Evolutionary conservation across 2,888 invertebrate species (phyloP), one percentile per base, ranked within the genome.

Genomic region (Himalopsyche kuldschensis): DNA sequence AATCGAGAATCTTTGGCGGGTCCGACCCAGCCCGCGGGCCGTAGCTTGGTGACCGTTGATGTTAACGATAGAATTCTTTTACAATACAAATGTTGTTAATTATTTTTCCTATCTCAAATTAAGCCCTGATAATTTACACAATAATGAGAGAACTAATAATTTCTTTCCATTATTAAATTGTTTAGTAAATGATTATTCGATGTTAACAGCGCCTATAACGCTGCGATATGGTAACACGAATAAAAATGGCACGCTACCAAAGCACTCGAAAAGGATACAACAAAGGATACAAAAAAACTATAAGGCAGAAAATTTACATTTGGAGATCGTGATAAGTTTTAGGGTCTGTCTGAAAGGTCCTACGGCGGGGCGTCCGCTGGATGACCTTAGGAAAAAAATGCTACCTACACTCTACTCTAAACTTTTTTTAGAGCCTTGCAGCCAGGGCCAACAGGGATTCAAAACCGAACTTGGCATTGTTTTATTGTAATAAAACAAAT

Each of bases 261-360:
- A 30, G 27, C 15, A 4, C 27, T 69, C 11, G 69, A 30, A 69
- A 69, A 30, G 30, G 27, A 69, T 30, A 69, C 69, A 69, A 69
- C 27, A 69, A 27, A 69, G n/a, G 55, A 5, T 2, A 11, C 20
- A 69, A 69, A 69, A 63, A 69, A 69, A 69, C 69, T 30, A 69
- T 27, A 69, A 69, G 69, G 69, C 30, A 69, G 69, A 69, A 69
- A 27, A 69, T 69, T 69, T 69, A 69, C 69, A 69, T 69, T 69
- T 69, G 69, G 69, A 69, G 69, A 69, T 69, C 69, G 69, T 69
- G 69, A 69, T 69, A 69, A 69, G 69, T 69, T 69, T 69, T 69
- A 69, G 69, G 69, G 69, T 27, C 69, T 69, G 69, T 69, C 69
- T 69, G 69, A 69, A 69, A 69, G 69, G 69, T 69, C 69, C 30